Evolutionary conservation across 2,113 vertebrate species (phyloP).

Genomic region (Equus przewalskii): DNA sequence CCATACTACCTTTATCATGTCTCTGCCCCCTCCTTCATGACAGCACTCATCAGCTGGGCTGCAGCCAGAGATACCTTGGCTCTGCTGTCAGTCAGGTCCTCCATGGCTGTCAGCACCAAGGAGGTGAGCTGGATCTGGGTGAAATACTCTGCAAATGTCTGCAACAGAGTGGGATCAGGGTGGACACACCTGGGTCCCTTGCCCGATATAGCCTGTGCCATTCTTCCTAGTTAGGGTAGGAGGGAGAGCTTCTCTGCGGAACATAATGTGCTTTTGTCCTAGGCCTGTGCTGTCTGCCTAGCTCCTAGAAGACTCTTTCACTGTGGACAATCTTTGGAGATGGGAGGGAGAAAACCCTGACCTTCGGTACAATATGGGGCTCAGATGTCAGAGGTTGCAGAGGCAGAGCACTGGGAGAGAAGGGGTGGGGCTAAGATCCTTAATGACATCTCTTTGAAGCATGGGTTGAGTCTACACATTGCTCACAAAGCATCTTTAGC

Average conservation of each 20-base stretch:
- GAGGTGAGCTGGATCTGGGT: not conserved
- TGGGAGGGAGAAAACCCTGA: not conserved
- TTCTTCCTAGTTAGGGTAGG: not conserved
- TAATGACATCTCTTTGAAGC: not conserved
- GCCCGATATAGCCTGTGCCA: not conserved
- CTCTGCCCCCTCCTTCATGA: slow-evolving; percentile 55
- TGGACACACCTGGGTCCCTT: not conserved
- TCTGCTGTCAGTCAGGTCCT: not conserved
- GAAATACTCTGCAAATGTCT: slow-evolving; percentile 72
- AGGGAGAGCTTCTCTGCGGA: not conserved
- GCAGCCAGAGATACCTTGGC: slow-evolving; percentile 64
- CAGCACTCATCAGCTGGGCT: slow-evolving; percentile 28
- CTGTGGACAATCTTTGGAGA: not conserved
- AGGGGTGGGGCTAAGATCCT: not conserved
- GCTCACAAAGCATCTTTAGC: not conserved
- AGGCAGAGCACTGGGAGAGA: not conserved
- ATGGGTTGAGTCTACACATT: not conserved
- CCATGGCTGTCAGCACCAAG: slow-evolving; percentile 23
- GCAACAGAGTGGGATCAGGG: not conserved
- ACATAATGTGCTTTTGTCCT: not conserved
- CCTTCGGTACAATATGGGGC: not conserved
- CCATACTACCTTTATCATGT: not conserved
- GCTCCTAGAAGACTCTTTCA: not conserved
- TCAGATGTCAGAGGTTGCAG: not conserved
- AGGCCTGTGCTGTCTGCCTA: not conserved